A percentile compares a stretch with the other conserved stretches of the same genome.
Conservation (phyloP, 2,888 invertebrate genomes). For the Dioctria rufipes region DNA sequence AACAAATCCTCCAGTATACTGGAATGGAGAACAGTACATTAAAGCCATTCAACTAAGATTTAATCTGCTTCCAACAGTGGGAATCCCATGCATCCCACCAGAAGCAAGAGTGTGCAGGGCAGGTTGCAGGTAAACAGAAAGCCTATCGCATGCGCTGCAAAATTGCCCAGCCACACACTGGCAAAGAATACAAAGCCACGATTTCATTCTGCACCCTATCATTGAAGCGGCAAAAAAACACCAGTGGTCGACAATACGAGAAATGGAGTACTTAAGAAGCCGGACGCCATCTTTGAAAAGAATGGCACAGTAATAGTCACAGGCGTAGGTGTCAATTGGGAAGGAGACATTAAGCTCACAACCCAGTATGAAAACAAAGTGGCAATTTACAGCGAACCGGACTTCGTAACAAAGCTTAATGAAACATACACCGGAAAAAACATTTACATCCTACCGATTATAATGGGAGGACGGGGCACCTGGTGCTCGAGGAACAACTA, state of each 20-base stretch:
- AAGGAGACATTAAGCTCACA: neutral
- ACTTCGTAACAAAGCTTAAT: neutral
- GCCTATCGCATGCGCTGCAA: neutral
- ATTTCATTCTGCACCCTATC: neutral
- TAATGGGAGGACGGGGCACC: neutral
- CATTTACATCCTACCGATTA: neutral
- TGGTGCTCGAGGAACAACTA: neutral
- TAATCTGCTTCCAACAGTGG: neutral
- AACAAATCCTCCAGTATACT: neutral
- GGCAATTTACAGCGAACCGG: neutral
- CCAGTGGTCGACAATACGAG: neutral
- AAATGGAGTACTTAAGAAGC: constrained; percentile 3
- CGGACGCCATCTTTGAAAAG: neutral
- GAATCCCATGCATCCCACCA: neutral
- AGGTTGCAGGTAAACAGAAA: neutral
- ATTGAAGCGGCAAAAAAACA: neutral
- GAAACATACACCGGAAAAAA: neutral
- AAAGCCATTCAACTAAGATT: constrained; percentile 7
- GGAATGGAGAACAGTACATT: neutral
- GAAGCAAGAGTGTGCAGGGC: neutral
- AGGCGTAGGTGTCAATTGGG: neutral
- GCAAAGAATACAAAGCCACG: neutral
- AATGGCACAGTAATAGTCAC: neutral
- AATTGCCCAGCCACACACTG: constrained; percentile 1
- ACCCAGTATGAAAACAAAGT: neutral